Percentiles rank a stretch among this genome's conserved stretches.
phyloP scores from a whole-genome alignment of 2,888 invertebrate genomes.

The Philonicus albiceps region DNA sequence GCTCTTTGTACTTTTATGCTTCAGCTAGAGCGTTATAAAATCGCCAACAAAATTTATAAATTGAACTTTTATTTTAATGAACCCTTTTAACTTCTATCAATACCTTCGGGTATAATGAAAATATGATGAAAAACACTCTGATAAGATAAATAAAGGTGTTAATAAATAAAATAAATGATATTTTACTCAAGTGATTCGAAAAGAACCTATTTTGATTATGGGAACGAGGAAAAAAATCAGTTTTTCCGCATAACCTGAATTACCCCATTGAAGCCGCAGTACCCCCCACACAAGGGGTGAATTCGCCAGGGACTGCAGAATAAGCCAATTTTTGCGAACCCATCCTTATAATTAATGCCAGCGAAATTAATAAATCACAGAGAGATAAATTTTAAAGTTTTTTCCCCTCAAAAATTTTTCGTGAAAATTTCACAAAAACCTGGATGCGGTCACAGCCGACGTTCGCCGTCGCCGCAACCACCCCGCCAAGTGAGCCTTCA shows the following conservation, averaged over 20 bases:
- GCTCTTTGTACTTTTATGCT: no score
- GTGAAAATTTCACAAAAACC: neutral
- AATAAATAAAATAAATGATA: neutral
- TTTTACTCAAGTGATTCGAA: neutral
- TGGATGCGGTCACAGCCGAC: neutral
- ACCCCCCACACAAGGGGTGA: neutral
- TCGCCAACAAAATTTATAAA: no score
- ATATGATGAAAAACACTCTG: neutral
- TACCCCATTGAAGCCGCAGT: neutral
- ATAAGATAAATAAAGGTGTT: neutral
- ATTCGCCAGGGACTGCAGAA: neutral
- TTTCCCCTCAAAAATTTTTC: neutral
- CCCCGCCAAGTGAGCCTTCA: neutral
- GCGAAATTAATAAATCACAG: neutral
- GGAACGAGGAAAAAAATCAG: neutral
- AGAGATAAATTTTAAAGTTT: neutral
- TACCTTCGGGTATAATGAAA: no score
- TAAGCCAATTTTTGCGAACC: neutral
- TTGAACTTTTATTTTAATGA: no score
- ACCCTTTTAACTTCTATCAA: no score
- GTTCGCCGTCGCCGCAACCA: neutral
- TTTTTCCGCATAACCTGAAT: neutral
- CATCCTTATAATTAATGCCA: neutral
- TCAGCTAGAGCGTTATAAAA: no score
- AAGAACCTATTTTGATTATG: neutral